Evolutionary conservation across 1,140 invertebrate species (phyloP).

Genomic region (Eciton burchellii): DNA sequence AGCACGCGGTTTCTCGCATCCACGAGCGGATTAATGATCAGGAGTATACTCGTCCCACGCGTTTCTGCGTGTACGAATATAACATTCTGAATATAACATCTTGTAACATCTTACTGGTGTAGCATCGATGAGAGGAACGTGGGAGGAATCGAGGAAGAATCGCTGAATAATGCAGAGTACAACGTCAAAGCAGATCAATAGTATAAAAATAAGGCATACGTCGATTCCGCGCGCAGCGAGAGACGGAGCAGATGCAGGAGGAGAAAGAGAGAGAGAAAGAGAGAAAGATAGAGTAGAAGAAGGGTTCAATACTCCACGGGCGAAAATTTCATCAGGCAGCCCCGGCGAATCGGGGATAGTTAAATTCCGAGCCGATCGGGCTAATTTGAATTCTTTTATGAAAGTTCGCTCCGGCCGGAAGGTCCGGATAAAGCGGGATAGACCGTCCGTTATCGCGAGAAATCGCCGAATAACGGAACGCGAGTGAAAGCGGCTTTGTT

Average conservation of each 20-base stretch:
- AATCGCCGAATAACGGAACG: slow-evolving; percentile 51
- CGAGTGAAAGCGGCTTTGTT: slow-evolving; percentile 38
- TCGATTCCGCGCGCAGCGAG: slow-evolving; percentile 20
- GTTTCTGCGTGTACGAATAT: background rate
- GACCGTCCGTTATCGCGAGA: slow-evolving; percentile 41
- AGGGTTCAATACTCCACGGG: slow-evolving; percentile 68
- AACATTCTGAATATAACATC: too few relatives aligned
- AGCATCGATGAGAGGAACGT: slow-evolving; percentile 21
- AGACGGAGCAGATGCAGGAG: background rate
- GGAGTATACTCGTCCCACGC: slow-evolving; percentile 20
- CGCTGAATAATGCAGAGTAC: slow-evolving; percentile 71
- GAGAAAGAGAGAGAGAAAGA: slow-evolving; percentile 1
- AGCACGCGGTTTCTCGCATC: background rate
- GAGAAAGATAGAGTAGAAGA: too few relatives aligned
- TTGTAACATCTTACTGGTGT: too few relatives aligned
- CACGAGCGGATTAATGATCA: slow-evolving; percentile 42
- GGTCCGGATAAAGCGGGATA: slow-evolving; percentile 64
- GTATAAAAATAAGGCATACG: slow-evolving; percentile 76
- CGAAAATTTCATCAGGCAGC: slow-evolving; percentile 71
- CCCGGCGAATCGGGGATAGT: slow-evolving; percentile 62
- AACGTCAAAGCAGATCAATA: slow-evolving; percentile 75
- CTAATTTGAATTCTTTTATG: slow-evolving; percentile 75
- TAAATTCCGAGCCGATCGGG: slow-evolving; percentile 69
- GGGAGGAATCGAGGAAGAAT: slow-evolving; percentile 39
- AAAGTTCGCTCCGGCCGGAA: slow-evolving; percentile 60